Evolutionary conservation across 2,888 invertebrate genomes (phyloP).

Genomic region (Parnassius mnemosyne): DNA sequence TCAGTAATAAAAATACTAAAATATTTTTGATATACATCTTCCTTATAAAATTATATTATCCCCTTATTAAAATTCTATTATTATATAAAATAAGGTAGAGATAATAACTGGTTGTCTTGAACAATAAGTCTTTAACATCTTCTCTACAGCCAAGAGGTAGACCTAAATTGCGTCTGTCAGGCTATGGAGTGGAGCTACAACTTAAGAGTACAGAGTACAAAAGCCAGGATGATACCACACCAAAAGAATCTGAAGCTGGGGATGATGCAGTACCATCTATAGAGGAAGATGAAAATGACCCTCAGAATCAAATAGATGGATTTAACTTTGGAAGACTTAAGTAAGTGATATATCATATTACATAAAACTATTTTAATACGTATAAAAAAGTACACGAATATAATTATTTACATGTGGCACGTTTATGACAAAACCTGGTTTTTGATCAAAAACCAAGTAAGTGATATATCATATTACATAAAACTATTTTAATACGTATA

Average conservation of each 20-base stretch:
- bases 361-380: not conserved
- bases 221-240: constrained; percentile 95
- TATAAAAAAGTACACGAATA: too few species aligned
- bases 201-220: constrained; percentile 99
- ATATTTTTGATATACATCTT: too few species aligned
- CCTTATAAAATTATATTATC: too few species aligned
- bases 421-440: too few species aligned
- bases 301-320: constrained; percentile 89
- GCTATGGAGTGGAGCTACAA: constrained; percentile 98
- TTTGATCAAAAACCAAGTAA: constrained; percentile 36
- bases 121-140: not conserved
- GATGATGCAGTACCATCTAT: constrained; percentile 58
- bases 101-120: too few species aligned
- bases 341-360: constrained; percentile 54
- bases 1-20: too few species aligned
- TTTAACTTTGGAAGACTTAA: constrained; percentile 95
- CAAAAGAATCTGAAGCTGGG: constrained; percentile 81
- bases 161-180: constrained; percentile 88
- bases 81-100: too few species aligned
- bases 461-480: constrained; percentile 31
- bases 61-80: too few species aligned
- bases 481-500: not conserved
- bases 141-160: constrained; percentile 57
- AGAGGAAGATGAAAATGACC: constrained; percentile 80
- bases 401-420: too few species aligned